Evolutionary conservation across 2,888 invertebrate genomes (phyloP).

Genomic region (Parnassius glacialis): DNA sequence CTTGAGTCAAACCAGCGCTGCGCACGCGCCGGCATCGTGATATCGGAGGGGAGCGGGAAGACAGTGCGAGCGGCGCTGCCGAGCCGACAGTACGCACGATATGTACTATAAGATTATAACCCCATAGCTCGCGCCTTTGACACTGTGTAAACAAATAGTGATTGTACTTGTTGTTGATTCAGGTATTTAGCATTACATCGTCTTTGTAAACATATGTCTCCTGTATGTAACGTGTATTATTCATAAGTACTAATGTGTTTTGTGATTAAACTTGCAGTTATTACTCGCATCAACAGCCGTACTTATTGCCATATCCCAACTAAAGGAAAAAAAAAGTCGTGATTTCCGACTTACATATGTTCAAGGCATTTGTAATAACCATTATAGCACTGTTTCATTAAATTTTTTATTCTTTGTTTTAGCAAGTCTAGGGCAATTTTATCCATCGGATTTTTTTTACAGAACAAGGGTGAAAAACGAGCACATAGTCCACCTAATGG

Average conservation of each 20-base stretch:
- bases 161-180: slow-evolving; percentile 2
- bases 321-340: too few species aligned
- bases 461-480: too few species aligned
- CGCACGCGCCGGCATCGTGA: background rate
- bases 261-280: slow-evolving; percentile 1
- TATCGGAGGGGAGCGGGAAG: background rate
- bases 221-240: background rate
- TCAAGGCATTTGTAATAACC: too few species aligned
- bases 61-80: background rate
- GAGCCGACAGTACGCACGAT: slow-evolving; percentile 1
- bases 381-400: too few species aligned
- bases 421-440: too few species aligned
- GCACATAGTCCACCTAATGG: too few species aligned
- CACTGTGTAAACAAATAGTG: slow-evolving; percentile 2
- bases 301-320: background rate
- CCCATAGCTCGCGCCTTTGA: background rate
- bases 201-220: background rate
- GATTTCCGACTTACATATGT: too few species aligned
- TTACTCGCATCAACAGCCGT: slow-evolving; percentile 2
- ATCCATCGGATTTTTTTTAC: too few species aligned
- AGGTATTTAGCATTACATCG: slow-evolving; percentile 1
- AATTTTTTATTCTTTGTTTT: too few species aligned
- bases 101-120: background rate
- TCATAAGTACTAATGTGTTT: background rate
- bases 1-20: background rate